phyloP scores from a whole-genome alignment of 2,797 vertebrate genomes.

The Macrochelys suwanniensis region DNA sequence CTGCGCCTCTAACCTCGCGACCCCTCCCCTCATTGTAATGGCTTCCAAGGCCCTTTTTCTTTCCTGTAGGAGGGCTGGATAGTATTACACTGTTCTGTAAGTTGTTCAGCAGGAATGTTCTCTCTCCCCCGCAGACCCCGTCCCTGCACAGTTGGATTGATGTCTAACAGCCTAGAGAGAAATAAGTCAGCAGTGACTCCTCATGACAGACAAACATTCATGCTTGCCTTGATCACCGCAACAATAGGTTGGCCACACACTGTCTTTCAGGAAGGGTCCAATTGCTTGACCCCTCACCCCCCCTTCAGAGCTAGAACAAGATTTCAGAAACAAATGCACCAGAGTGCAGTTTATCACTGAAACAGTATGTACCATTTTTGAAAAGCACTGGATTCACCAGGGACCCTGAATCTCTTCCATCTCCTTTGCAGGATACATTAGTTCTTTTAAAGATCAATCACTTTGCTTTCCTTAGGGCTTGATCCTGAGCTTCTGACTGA shows the following conservation, averaged over 20 bases:
- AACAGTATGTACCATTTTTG: not conserved
- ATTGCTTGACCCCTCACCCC: not conserved
- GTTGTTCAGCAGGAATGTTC: not conserved
- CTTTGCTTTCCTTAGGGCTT: not conserved
- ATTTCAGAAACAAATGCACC: not conserved
- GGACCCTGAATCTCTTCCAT: not conserved
- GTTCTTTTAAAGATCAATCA: not conserved
- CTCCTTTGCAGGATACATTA: rapidly evolving
- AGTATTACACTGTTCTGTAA: not conserved
- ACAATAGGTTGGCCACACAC: not conserved
- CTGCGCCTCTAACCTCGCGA: not conserved
- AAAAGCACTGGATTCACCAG: not conserved
- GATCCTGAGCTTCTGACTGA: not conserved
- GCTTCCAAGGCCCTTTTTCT: not conserved
- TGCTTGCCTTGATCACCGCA: not conserved
- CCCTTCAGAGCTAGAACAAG: not conserved
- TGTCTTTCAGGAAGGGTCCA: not conserved
- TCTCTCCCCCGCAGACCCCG: not conserved
- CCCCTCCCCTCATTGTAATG: not conserved
- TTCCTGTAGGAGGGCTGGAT: not conserved
- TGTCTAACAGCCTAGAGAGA: not conserved
- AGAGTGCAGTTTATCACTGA: not conserved
- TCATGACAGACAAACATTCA: not conserved
- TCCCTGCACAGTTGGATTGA: not conserved
- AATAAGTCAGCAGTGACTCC: not conserved